A percentile compares a stretch with the other conserved stretches of the same genome.
phyloP scores from a whole-genome alignment of 2,888 invertebrate genomes.

The Flexamia atlantica region DNA sequence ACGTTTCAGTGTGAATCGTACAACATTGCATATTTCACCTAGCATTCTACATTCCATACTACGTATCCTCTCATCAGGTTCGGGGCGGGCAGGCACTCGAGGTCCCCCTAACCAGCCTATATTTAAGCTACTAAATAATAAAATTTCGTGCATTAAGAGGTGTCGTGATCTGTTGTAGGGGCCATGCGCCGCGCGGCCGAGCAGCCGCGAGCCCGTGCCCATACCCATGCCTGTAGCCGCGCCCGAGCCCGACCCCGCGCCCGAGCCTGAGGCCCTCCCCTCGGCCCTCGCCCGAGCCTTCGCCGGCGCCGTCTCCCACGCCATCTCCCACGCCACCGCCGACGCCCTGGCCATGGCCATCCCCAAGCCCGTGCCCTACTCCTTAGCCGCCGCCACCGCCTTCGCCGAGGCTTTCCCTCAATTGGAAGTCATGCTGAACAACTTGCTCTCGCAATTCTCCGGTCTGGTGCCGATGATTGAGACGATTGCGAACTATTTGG shows the following conservation, averaged over 20 bases:
- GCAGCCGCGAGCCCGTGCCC: neutral
- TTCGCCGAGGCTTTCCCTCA: conserved; percentile 20
- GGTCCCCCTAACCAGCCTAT: too few relatives aligned
- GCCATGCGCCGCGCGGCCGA: neutral
- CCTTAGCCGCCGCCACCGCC: neutral
- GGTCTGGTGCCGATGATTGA: neutral
- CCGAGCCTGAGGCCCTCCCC: neutral
- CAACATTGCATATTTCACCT: too few relatives aligned
- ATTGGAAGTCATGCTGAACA: neutral
- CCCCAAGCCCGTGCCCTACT: conserved; percentile 23
- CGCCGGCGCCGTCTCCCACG: conserved; percentile 6
- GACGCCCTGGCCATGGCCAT: conserved; percentile 35
- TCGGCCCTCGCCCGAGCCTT: conserved; percentile 7
- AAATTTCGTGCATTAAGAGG: too few relatives aligned
- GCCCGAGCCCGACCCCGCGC: neutral
- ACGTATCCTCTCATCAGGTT: too few relatives aligned
- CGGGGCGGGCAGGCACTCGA: too few relatives aligned
- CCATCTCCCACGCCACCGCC: conserved; percentile 9
- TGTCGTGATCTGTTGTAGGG: conserved; percentile 9
- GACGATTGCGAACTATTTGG: neutral
- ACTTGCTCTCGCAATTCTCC: neutral
- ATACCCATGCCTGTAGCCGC: neutral
- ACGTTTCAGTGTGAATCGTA: too few relatives aligned
- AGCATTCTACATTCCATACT: too few relatives aligned
- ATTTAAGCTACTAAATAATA: too few relatives aligned